Percentiles rank a stretch among this genome's conserved stretches.
These are phyloP conservation scores for Amiota mariae DNA, from an alignment of 2,888 invertebrate species.

Conservation along the genomic window DNA sequence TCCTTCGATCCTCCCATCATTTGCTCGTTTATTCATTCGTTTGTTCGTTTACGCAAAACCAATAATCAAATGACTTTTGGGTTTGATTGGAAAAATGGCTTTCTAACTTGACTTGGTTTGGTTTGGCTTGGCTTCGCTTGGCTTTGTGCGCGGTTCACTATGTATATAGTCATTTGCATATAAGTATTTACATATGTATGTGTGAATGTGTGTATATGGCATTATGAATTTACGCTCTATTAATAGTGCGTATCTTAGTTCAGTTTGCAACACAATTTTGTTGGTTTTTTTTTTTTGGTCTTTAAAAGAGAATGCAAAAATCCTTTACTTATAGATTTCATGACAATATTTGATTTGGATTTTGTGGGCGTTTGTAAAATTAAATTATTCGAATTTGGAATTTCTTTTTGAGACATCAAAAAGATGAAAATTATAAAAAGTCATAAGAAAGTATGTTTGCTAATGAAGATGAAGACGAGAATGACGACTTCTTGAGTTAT, in stretches of 20 bases:
- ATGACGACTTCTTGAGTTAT: no score
- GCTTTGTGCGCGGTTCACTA: conserved; percentile 9
- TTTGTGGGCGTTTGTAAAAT: conserved; percentile 11
- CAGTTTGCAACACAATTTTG: conserved; percentile 26
- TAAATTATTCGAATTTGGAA: neutral
- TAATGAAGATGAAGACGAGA: no score
- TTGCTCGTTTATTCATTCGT: conserved; percentile 35
- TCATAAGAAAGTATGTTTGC: neutral
- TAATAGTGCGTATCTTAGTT: conserved; percentile 49
- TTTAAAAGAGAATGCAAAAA: conserved; percentile 19
- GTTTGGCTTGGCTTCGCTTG: neutral
- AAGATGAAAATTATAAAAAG: neutral
- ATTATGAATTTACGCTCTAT: conserved; percentile 65
- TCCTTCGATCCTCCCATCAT: conserved; percentile 23
- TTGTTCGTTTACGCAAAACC: conserved; percentile 69
- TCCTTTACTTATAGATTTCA: conserved; percentile 44
- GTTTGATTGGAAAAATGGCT: conserved; percentile 66
- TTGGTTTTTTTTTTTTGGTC: no score
- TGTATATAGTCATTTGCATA: neutral
- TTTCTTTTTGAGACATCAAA: neutral
- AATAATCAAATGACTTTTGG: conserved; percentile 71
- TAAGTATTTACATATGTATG: conserved; percentile 28
- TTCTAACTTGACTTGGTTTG: conserved; percentile 1
- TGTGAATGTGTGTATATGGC: conserved; percentile 48
- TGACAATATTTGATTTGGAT: conserved; percentile 5